These are phyloP conservation scores for Jordanella pulchra DNA, from an alignment of 2,797 vertebrate species.

Conservation along the genomic window DNA sequence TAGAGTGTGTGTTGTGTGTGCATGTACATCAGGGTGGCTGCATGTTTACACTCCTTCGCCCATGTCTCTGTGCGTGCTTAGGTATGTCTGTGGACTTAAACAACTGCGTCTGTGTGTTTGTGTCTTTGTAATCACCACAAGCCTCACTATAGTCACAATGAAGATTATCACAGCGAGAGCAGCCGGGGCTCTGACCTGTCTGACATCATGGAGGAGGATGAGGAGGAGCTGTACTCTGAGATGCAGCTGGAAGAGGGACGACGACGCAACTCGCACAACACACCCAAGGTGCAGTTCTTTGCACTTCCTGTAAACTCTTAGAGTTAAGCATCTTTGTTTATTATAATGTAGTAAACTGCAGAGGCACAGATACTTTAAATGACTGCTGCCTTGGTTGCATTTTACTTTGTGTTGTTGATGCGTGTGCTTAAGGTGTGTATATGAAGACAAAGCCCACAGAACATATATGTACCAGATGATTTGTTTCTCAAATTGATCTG, in stretches of 20 bases:
- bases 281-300: conserved; percentile 89
- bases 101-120: conserved; percentile 73
- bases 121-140: conserved; percentile 71
- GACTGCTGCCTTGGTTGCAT: conserved; percentile 67
- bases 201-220: conserved; percentile 98
- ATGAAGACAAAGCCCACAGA: conserved; percentile 3
- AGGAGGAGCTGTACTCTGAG: conserved; percentile 96
- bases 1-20: conserved; percentile 33
- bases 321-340: conserved; percentile 55
- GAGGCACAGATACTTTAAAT: conserved; percentile 72
- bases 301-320: conserved; percentile 65
- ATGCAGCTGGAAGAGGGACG: conserved; percentile 95
- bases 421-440: conserved; percentile 56
- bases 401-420: conserved; percentile 46
- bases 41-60: conserved; percentile 54
- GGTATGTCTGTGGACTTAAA: conserved; percentile 67
- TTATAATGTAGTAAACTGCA: conserved; percentile 53
- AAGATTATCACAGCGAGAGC: conserved; percentile 96
- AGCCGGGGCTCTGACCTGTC: conserved; percentile 97
- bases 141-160: conserved; percentile 91
- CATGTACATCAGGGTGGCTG: conserved; percentile 52
- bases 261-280: conserved; percentile 87
- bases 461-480: conserved; percentile 4
- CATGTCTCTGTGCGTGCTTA: conserved; percentile 44
- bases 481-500: conserved; percentile 7